These are phyloP conservation scores for Pygmarrhopalites habei DNA, from an alignment of 1,140 invertebrate genomes.

Conservation along the genomic window DNA sequence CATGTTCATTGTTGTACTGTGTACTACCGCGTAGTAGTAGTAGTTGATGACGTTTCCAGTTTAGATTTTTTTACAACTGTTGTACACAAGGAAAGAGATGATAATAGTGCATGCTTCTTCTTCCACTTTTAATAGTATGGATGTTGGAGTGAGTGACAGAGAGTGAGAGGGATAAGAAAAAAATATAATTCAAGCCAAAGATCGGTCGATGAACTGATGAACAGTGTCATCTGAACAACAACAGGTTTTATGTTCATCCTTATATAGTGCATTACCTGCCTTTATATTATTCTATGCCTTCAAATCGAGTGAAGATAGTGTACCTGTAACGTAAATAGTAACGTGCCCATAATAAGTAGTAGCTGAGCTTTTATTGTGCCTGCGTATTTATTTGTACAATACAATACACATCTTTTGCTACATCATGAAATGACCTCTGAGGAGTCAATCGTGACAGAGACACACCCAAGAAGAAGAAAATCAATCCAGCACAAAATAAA, in stretches of 20 bases:
- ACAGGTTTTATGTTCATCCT: conserved; percentile 5
- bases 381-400: too few species aligned
- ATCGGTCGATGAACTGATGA: conserved; percentile 26
- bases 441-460: conserved; percentile 15
- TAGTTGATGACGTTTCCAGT: too few species aligned
- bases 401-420: too few species aligned
- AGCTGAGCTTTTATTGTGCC: too few species aligned
- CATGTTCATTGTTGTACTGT: conserved; percentile 3
- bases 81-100: too few species aligned
- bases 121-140: too few species aligned
- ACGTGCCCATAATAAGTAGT: not conserved
- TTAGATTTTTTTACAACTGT: too few species aligned
- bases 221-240: conserved; percentile 19
- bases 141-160: too few species aligned
- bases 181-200: conserved; percentile 11
- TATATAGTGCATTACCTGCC: conserved; percentile 3
- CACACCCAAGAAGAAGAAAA: conserved; percentile 19
- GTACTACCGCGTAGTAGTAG: too few species aligned
- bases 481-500: not conserved
- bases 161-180: conserved; percentile 8
- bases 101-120: too few species aligned
- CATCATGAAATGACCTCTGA: conserved; percentile 25
- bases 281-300: too few species aligned
- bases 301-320: too few species aligned
- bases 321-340: conserved; percentile 3